Evolutionary conservation across 1,140 invertebrate species (phyloP), one percentile per base, ranked within the genome.

Genomic region (Drosophila athabasca): DNA sequence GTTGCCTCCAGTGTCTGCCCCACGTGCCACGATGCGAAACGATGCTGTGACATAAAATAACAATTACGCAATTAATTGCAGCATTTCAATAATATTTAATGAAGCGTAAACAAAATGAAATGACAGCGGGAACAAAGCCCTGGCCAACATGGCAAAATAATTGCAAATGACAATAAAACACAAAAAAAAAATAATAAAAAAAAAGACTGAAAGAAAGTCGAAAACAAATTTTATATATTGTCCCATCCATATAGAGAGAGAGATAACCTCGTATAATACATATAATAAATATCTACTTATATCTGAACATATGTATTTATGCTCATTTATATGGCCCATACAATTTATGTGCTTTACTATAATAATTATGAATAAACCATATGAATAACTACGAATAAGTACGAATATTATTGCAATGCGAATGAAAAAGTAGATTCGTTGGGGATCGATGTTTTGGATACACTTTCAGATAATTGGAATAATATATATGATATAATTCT

Each of bases 11-110:
- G 35, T 1, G 31, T 3, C 50, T 54, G 61, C 51, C 57, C 39
- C 52, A 15, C 15, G 7, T 51, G 60, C 45, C 29, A 7, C 29
- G 26, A 31, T 2, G 24, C 24, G 24, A 0, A 5, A 3, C 24
- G 24, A 31, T 31, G 66, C 31, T 77, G 54, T 54, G 64, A 88
- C 83, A 87, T 87, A 87, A 87, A 88, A 87, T 87, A 87, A 87
- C 83, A 87, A 87, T 87, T 87, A 87, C 84, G 75, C 83, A 83
- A 87, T 87, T 87, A 87, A 87, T 87, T 87, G 83, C 83, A 79
- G 71, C 75, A 87, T 83, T 87, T 87, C 79, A 89, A 87, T 87
- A 88, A 87, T 87, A 87, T 87, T 87, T 87, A 87, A 87, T 87
- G 83, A 87, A 83, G 83, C 83, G 83, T 81, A 87, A 87, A 87